Evolutionary conservation across 2,113 vertebrate species (phyloP), one percentile per base, ranked within the genome.

Genomic region (Phyllopteryx taeniolatus): DNA sequence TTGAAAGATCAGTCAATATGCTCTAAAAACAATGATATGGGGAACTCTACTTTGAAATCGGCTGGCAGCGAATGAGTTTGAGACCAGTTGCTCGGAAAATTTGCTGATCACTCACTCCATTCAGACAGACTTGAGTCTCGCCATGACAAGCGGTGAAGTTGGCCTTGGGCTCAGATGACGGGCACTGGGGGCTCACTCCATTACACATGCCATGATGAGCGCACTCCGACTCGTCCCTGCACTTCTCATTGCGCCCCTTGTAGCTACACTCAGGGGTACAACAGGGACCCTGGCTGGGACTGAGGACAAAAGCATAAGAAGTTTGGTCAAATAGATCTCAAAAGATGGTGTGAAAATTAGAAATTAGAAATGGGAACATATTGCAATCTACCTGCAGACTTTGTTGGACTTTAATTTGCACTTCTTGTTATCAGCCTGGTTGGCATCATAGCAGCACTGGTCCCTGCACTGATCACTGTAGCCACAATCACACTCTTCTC

Each of bases 401-500:
- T 95, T 96, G 47, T 89, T 90, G 10, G 94, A 94, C 79, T 78
- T 96, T 79, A 98, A 90, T 75, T 95, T 98, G 93, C 98, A 99
- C 76, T 98, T 98, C 83, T 88, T 94, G 80, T 95, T 95, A 79
- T 97, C 96, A 0, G 93, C 54, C 75, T 98, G 95, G 89, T 99
- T 96, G 67, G 97, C 98, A 19, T 98, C 94, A 0, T 94, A 97
- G 89, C 98, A 99, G 85, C 98, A 99, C 1, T 93, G 91, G 59
- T 99, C 98, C 77, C 91, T 96, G 87, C 98, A 99, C 79, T 99
- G 98, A 81, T 99, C 97, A n/a, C 93, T 96, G 87, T 99, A 99
- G 31, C 98, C 98, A 70, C 98, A 99, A 71, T 99, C 98, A 70
- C 98, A 99, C 82, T 99, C 90, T 77, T 99, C 98, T 20, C 97